Conservation (phyloP, 2,888 invertebrate species). For the Tineola bisselliella region DNA sequence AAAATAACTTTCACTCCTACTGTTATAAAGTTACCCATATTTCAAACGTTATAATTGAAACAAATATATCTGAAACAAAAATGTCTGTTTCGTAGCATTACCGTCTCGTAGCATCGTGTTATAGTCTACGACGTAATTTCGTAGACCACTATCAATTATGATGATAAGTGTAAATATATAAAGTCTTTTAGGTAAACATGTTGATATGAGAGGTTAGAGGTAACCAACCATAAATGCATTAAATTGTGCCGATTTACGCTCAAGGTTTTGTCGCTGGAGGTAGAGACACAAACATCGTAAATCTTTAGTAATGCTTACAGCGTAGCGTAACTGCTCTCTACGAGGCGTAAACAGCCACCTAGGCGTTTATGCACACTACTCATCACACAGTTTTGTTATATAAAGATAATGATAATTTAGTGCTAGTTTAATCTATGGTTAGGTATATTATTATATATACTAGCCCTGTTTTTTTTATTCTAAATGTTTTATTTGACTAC, state of each 20-base stretch:
- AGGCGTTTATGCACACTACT: not conserved
- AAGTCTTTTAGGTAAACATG: not conserved
- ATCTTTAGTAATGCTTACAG: not conserved
- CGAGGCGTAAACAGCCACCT: conserved; percentile 3
- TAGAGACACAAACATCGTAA: conserved; percentile 5
- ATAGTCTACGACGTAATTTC: too few species aligned
- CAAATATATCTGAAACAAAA: too few species aligned
- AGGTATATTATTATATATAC: too few species aligned
- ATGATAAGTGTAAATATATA: not conserved
- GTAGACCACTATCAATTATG: too few species aligned
- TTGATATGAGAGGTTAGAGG: not conserved
- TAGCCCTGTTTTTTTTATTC: too few species aligned
- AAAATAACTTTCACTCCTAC: not conserved
- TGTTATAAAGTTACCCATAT: not conserved
- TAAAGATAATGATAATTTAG: conserved; percentile 2
- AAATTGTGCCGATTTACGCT: not conserved
- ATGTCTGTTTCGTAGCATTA: too few species aligned
- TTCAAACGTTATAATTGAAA: too few species aligned
- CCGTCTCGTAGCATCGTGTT: too few species aligned
- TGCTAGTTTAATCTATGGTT: not conserved
- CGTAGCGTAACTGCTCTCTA: conserved; percentile 5
- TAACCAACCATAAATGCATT: conserved; percentile 1
- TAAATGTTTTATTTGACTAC: too few species aligned
- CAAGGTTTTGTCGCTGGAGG: conserved; percentile 4
- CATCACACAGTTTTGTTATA: not conserved